A percentile compares a stretch with the other conserved stretches of the same genome.
These are phyloP conservation scores for Montipora efflorescens DNA, from an alignment of 64 coral and sea anemone genomes.

Conservation along the genomic window DNA sequence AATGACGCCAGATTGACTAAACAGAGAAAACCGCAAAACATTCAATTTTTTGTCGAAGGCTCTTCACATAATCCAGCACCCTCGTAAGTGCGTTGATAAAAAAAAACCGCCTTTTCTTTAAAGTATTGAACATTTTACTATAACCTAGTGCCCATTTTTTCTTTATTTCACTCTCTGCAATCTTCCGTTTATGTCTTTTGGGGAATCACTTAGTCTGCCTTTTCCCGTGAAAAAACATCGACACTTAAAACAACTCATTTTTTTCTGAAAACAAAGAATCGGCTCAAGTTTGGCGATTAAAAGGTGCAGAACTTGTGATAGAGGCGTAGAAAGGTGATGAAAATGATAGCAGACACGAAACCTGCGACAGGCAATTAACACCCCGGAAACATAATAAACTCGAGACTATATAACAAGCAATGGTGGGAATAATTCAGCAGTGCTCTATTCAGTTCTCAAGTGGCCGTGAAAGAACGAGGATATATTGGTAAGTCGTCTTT, in stretches of 20 bases:
- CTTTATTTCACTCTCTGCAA: not conserved
- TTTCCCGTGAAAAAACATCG: not conserved
- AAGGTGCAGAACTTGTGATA: not conserved
- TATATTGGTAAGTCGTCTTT: slow-evolving; percentile 12
- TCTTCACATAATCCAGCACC: not conserved
- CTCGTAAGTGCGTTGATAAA: not conserved
- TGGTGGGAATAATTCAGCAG: not conserved
- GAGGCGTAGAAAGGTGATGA: slow-evolving; percentile 1
- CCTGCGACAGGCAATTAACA: slow-evolving; percentile 26
- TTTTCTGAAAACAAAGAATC: not conserved
- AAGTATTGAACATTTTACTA: not conserved
- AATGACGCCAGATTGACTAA: slow-evolving; percentile 31
- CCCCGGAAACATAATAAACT: slow-evolving; percentile 7
- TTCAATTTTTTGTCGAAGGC: not conserved
- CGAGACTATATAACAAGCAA: slow-evolving; percentile 39
- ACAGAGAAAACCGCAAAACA: slow-evolving; percentile 17
- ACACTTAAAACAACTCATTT: not conserved
- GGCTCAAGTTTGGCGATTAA: slow-evolving; percentile 20
- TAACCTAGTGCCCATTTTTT: not conserved
- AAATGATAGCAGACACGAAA: not conserved
- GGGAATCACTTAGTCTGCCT: not conserved
- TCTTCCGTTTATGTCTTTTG: not conserved
- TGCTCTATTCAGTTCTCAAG: not conserved
- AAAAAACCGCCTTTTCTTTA: not conserved
- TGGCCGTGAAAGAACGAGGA: not conserved